Evolutionary conservation across 2,113 vertebrate genomes (phyloP), one percentile per base, ranked within the genome.

Genomic region (Ardeotis arabs): DNA sequence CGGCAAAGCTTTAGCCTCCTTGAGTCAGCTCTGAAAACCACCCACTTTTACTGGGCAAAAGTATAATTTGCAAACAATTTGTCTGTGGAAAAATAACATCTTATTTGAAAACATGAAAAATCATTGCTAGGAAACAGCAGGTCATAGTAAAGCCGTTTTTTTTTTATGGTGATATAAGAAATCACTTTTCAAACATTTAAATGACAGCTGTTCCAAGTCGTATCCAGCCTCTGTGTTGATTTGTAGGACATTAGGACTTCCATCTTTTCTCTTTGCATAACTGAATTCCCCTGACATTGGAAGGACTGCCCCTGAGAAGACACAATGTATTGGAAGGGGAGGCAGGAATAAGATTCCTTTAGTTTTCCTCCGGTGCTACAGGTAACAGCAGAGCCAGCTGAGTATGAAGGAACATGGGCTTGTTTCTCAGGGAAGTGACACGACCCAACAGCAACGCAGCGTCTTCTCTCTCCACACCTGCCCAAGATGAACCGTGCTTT

Each of bases 401-500:
- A 28, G n/a, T 27, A 53, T 24, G 31, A 37, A 39, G 20, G 45
- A 66, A 75, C 0, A 0, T 1, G 1, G 21, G 28, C 29, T 84
- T 11, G 0, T 39, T 85, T 58, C 55, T 56, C 37, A 63, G n/a
- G 29, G 37, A 90, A 74, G 16, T 25, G 35, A 56, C 33, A 73
- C 74, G 56, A 29, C 20, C 20, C 60, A 64, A 63, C 14, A 84
- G 28, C 33, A 59, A 12, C 14, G 31, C 45, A 84, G 45, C 9
- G 23, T 47, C 39, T 73, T 60, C 33, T 50, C 90, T 73, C 47
- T 13, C 35, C 47, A 72, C 68, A 41, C 28, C 67, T 56, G 31
- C 14, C n/a, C 23, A 53, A 44, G n/a, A 31, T 67, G 70, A 66
- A 47, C 23, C 28, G 23, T 69, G 44, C 31, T 75, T 87, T 79